Percentiles rank a stretch among this genome's conserved stretches.
Conservation (phyloP, 2,888 invertebrate species). For the Carpatolechia fugitivella region DNA sequence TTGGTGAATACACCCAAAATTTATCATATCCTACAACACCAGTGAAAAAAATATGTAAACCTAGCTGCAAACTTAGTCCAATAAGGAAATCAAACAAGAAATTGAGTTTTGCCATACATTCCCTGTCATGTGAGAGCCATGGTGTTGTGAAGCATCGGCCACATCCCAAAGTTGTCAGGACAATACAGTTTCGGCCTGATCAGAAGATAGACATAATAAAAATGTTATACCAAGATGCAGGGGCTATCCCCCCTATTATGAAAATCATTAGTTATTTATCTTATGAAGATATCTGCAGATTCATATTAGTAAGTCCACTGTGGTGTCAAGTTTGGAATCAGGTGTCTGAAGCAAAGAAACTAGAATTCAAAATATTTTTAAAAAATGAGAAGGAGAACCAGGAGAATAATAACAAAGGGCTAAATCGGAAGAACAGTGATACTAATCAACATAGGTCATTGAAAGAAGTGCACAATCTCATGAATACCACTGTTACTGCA, state of each 20-base stretch:
- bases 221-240: conserved; percentile 45
- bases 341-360: conserved; percentile 46
- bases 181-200: conserved; percentile 50
- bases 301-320: conserved; percentile 55
- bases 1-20: conserved; percentile 38
- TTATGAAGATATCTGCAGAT: conserved; percentile 61
- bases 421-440: conserved; percentile 33
- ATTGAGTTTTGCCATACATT: conserved; percentile 60
- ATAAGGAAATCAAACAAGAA: conserved; percentile 55
- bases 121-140: conserved; percentile 56
- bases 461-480: conserved; percentile 59
- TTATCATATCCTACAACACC: conserved; percentile 63
- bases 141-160: conserved; percentile 38
- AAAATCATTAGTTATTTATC: conserved; percentile 59
- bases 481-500: conserved; percentile 30
- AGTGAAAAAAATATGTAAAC: conserved; percentile 52
- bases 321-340: conserved; percentile 61
- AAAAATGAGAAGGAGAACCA: conserved; percentile 58
- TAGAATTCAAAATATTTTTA: conserved; percentile 44
- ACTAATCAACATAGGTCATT: conserved; percentile 41
- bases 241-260: conserved; percentile 50
- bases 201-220: conserved; percentile 66
- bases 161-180: conserved; percentile 34
- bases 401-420: conserved; percentile 47
- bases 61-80: conserved; percentile 54